Evolutionary conservation across 2,888 invertebrate genomes (phyloP).

Genomic region (Cheilosia variabilis): DNA sequence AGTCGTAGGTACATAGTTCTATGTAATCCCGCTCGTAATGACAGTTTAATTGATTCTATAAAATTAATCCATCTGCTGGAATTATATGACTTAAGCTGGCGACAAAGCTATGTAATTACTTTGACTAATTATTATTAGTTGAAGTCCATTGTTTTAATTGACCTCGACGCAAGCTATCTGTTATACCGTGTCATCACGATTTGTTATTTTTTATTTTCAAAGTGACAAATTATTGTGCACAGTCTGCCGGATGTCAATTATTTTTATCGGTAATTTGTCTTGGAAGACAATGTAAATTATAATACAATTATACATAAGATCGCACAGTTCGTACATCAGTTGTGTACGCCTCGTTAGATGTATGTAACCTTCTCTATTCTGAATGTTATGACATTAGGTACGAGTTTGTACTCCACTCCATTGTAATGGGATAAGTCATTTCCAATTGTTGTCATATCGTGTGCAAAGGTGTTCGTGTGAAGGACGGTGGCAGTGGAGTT

Average conservation of each 20-base stretch:
- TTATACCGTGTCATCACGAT: conserved; percentile 51
- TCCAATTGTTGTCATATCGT: neutral
- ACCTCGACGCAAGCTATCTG: conserved; percentile 44
- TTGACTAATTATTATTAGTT: conserved; percentile 42
- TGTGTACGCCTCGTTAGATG: neutral
- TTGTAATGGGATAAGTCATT: neutral
- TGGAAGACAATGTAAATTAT: conserved; percentile 1
- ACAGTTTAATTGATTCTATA: conserved; percentile 59
- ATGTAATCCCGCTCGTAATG: conserved; percentile 33
- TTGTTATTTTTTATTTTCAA: conserved; percentile 1
- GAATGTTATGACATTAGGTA: too few relatives aligned
- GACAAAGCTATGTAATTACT: conserved; percentile 31
- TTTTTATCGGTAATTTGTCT: conserved; percentile 34
- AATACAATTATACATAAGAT: neutral
- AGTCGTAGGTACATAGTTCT: neutral
- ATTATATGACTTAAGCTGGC: conserved; percentile 30
- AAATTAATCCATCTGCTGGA: conserved; percentile 1
- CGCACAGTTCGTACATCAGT: neutral
- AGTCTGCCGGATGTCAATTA: conserved; percentile 58
- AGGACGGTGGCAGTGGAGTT: neutral
- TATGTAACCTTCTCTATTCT: neutral
- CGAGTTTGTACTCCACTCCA: neutral
- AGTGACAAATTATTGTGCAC: conserved; percentile 48
- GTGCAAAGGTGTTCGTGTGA: neutral
- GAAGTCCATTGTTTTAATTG: conserved; percentile 57